phyloP scores from a whole-genome alignment of 2,797 vertebrate genomes.

The Siniperca scherzeri region DNA sequence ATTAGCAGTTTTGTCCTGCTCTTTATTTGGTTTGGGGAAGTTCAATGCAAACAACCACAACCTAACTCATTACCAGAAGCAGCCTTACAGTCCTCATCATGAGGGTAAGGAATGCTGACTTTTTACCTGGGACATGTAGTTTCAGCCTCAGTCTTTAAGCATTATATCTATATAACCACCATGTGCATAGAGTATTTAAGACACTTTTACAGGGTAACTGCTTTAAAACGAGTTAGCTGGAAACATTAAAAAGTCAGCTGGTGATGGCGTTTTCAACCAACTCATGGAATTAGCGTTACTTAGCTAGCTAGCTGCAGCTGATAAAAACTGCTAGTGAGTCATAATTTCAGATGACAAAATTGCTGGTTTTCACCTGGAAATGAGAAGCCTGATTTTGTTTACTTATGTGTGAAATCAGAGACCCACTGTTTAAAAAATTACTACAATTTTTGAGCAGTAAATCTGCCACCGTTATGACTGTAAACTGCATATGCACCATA shows the following conservation, averaged over 20 bases:
- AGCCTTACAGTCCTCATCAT: not conserved
- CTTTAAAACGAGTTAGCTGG: not conserved
- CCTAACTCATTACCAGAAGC: not conserved
- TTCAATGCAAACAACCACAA: not conserved
- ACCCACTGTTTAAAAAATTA: not conserved
- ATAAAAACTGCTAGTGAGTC: not conserved
- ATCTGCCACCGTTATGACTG: not conserved
- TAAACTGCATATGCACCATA: not conserved
- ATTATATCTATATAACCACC: not conserved
- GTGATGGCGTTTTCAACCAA: not conserved
- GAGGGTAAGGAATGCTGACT: not conserved
- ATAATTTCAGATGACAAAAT: not conserved
- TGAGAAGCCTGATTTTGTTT: not conserved
- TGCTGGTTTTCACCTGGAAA: not conserved
- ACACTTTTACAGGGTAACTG: not conserved
- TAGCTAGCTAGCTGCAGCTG: not conserved
- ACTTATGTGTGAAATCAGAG: not conserved
- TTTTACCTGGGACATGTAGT: not conserved
- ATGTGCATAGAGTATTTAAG: not conserved
- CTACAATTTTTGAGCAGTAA: fast-evolving
- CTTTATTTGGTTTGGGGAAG: not conserved
- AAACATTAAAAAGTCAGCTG: not conserved
- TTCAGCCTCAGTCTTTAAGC: not conserved
- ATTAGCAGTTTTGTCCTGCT: not conserved
- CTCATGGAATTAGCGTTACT: not conserved